Base-by-base conservation (phyloP, 2,888 invertebrate genomes). In the Troides oblongomaculatus region DNA sequence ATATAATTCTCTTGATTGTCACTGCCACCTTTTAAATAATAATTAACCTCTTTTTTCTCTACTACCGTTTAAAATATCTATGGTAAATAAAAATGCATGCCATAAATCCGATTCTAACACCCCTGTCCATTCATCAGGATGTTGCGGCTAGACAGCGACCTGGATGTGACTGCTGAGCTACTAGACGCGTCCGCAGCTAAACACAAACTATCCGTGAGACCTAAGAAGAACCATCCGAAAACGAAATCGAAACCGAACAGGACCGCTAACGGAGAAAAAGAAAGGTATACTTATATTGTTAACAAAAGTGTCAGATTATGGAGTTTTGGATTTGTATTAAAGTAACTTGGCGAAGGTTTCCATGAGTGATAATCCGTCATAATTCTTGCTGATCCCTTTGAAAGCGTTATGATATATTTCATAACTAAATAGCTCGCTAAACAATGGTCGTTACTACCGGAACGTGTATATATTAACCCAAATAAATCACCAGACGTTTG, bases 171-270 rank as follows among this genome's bases (percentile, higher is more conserved):
- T 23, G 80, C 84, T 0, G 92, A 93, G 74, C 93, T 95, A 62
- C 92, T 97, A 86, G 96, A 96, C 89, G 94, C 93, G 75, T 93
- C 95, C 10, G 96, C 96, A 0, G 96, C 96, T 21, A 94, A 93
- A 79, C 96, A 97, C 91, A 96, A 96, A 87, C 85, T 96, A 68
- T 94, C 96, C 0, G 94, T 96, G 21, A 93, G 95, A 82, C 96
- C 96, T 8, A 94, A 94, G 87, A 94, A 95, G 81, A 95, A 94
- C 76, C 94, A 96, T 71, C 91, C 90, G 0, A 85, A 82, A 70
- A 83, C 81, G 71, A 83, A 82, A 74, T 71, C 76, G n/a, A 81
- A 76, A 23, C 75, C 78, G 70, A 68, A 36, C 12, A 79, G 78
- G 68, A 76, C 72, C 68, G 68, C 64, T 36, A 65, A 69, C 36